Percentiles rank a stretch among this genome's conserved stretches.
These are phyloP conservation scores for Luscinia luscinia DNA, from an alignment of 2,797 vertebrate species.

Conservation along the genomic window DNA sequence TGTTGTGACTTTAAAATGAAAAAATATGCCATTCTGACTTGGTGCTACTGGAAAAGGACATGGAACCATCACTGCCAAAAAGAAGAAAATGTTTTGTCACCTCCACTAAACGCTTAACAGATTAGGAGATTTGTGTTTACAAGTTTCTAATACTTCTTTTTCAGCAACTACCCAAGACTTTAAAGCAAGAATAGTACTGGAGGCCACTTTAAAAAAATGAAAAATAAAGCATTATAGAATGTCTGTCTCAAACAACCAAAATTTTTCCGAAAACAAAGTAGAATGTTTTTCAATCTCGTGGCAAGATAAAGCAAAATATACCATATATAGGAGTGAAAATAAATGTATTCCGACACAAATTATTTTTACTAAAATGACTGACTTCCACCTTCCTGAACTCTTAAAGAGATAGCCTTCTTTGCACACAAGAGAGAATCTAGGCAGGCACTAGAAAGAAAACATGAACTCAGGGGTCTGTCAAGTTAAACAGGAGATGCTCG, in stretches of 20 bases:
- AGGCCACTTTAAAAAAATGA: neutral
- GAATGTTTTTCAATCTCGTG: neutral
- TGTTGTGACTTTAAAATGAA: conserved; percentile 63
- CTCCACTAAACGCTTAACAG: conserved; percentile 43
- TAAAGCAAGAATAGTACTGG: neutral
- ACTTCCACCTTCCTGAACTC: neutral
- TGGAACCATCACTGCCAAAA: conserved; percentile 23
- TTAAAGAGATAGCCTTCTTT: conserved; percentile 2
- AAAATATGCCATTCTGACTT: conserved; percentile 54
- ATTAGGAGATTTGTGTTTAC: conserved; percentile 41
- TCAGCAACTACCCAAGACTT: neutral
- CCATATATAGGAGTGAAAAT: neutral
- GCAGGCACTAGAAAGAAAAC: neutral
- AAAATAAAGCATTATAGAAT: neutral
- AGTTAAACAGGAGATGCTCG: neutral
- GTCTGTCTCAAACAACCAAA: neutral
- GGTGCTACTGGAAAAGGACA: conserved; percentile 21
- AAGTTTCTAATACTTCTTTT: conserved; percentile 53
- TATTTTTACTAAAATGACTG: neutral
- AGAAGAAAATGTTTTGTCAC: conserved; percentile 53
- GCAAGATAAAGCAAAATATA: neutral
- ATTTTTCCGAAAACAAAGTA: neutral
- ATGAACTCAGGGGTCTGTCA: neutral
- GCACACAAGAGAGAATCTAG: neutral
- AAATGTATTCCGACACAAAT: neutral